A percentile compares a stretch with the other conserved stretches of the same genome.
phyloP scores from a whole-genome alignment of 1,140 invertebrate genomes.

The Drosophila punjabiensis region DNA sequence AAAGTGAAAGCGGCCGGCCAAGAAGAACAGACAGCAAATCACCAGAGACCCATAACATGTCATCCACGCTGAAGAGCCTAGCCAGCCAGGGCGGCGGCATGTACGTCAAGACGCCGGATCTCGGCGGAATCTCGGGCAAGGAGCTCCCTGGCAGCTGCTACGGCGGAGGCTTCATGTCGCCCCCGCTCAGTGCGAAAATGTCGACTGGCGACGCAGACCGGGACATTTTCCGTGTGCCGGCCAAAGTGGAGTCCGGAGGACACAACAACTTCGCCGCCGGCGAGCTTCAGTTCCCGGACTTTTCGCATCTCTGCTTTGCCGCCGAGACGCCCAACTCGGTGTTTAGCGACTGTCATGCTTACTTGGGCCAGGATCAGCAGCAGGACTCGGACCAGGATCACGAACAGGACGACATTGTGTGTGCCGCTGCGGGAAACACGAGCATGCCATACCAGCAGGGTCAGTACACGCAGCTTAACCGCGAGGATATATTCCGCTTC shows the following conservation, averaged over 20 bases:
- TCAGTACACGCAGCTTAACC: slow-evolving; percentile 70
- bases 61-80: slow-evolving; percentile 68
- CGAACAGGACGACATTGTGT: slow-evolving; percentile 68
- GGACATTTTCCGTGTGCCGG: slow-evolving; percentile 47
- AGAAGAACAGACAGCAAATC: slow-evolving; percentile 45
- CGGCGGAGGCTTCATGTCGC: slow-evolving; percentile 68
- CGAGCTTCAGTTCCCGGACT: slow-evolving; percentile 75
- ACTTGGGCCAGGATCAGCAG: slow-evolving; percentile 35
- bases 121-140: slow-evolving; percentile 34
- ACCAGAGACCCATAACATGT: slow-evolving; percentile 52
- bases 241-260: slow-evolving; percentile 19
- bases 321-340: slow-evolving; percentile 82
- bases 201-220: background rate
- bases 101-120: slow-evolving; percentile 43
- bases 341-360: slow-evolving; percentile 65
- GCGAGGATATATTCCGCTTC: slow-evolving; percentile 83
- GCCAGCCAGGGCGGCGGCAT: slow-evolving; percentile 48
- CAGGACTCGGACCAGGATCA: slow-evolving; percentile 56
- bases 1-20: slow-evolving; percentile 58
- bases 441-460: slow-evolving; percentile 70
- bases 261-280: slow-evolving; percentile 45
- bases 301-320: slow-evolving; percentile 71
- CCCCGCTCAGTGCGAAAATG: slow-evolving; percentile 70
- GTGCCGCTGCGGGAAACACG: slow-evolving; percentile 43
- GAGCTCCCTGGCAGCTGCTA: slow-evolving; percentile 46